Evolutionary conservation across 2,113 vertebrate genomes (phyloP).

Genomic region (Leucopsar rothschildi): DNA sequence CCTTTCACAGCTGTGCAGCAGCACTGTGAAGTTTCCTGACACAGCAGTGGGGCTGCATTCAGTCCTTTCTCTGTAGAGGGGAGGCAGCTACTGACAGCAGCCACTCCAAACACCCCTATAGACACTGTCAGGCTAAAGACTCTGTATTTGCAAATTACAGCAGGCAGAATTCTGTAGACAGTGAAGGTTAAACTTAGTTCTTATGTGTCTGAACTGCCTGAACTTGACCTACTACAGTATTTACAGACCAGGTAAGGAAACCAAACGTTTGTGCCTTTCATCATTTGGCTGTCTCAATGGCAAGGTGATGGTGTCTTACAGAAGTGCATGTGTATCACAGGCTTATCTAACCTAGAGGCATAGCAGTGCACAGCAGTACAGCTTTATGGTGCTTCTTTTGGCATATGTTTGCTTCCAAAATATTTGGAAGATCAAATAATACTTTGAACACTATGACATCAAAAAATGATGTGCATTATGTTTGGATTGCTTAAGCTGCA

Average conservation of each 20-base stretch:
- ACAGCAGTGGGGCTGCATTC: background rate
- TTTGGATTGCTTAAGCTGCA: background rate
- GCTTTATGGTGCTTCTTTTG: background rate
- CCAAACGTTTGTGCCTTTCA: background rate
- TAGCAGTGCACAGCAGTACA: background rate
- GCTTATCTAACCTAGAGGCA: background rate
- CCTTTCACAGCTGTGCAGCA: background rate
- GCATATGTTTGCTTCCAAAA: background rate
- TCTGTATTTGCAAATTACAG: background rate
- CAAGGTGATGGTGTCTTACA: background rate
- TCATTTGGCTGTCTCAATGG: background rate
- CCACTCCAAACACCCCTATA: background rate
- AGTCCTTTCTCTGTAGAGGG: background rate
- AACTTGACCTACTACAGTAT: background rate
- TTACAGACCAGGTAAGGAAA: background rate
- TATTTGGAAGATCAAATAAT: background rate
- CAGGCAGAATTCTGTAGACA: background rate
- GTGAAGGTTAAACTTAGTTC: background rate
- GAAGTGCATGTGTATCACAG: background rate
- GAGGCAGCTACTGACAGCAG: background rate
- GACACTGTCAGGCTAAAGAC: background rate
- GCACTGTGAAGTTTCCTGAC: background rate
- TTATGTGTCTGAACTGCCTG: background rate
- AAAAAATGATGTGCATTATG: background rate
- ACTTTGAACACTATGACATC: rapidly evolving